Evolutionary conservation across 2,113 vertebrate species (phyloP).

Genomic region (Coracopsis vasa): DNA sequence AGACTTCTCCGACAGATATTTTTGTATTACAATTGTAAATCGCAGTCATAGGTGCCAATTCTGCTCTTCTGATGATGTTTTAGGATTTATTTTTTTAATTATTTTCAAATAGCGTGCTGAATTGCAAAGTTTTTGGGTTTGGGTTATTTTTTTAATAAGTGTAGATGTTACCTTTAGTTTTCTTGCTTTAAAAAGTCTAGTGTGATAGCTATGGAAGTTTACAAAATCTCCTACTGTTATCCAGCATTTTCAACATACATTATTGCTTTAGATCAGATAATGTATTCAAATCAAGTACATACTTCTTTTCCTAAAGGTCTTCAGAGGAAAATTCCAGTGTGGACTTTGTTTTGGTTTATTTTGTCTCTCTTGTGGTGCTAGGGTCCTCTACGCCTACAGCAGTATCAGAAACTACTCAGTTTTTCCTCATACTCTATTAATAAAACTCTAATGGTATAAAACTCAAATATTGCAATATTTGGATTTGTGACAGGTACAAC

Average conservation of each 20-base stretch:
- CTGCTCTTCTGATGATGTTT: background rate
- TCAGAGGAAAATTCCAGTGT: background rate
- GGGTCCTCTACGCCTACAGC: background rate
- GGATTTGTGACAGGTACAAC: background rate
- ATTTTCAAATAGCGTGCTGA: background rate
- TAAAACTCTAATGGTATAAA: background rate
- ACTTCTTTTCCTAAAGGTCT: background rate
- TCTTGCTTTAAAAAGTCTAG: background rate
- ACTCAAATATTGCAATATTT: background rate
- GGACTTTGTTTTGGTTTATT: background rate
- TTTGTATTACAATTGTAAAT: background rate
- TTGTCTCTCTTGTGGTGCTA: background rate
- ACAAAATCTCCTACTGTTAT: background rate
- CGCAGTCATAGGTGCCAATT: background rate
- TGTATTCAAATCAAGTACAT: background rate
- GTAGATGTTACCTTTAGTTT: background rate
- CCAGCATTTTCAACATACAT: background rate
- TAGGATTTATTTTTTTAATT: background rate
- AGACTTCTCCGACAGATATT: background rate
- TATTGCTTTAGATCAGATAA: background rate
- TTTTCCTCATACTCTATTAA: background rate
- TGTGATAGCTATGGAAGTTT: background rate
- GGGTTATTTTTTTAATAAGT: too few relatives aligned
- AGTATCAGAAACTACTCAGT: accelerated
- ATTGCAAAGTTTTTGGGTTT: accelerated